phyloP scores from a whole-genome alignment of 2,113 vertebrate genomes.

The Ornithorhynchus anatinus region DNA sequence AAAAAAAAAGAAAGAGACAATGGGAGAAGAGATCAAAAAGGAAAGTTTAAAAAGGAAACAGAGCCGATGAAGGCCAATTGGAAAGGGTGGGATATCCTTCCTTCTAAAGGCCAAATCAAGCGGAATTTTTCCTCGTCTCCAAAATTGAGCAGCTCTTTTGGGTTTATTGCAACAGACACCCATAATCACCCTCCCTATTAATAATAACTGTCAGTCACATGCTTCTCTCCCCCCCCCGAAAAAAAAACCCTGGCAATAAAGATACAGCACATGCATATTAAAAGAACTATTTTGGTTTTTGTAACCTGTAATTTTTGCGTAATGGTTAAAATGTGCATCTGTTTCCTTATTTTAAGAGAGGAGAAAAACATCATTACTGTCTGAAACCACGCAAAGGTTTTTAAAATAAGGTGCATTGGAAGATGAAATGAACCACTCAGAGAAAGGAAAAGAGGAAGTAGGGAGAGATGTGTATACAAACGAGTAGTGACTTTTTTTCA shows the following conservation, averaged over 20 bases:
- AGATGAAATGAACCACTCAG: neutral
- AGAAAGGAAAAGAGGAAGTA: neutral
- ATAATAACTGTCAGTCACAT: conserved; percentile 23
- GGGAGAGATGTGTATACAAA: neutral
- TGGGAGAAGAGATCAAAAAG: no score
- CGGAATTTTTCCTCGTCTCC: neutral
- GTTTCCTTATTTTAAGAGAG: conserved; percentile 12
- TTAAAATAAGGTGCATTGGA: neutral
- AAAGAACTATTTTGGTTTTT: conserved; percentile 25
- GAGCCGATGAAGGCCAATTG: no score
- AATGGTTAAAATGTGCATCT: conserved; percentile 10
- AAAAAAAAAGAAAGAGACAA: no score
- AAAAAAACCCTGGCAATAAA: conserved; percentile 3
- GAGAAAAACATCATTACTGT: neutral
- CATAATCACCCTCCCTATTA: conserved; percentile 5
- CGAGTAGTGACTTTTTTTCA: neutral
- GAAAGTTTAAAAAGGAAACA: no score
- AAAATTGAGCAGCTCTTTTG: neutral
- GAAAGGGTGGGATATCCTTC: no score
- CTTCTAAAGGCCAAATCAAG: no score
- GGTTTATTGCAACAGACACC: neutral
- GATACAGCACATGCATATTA: conserved; percentile 7
- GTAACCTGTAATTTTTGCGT: conserved; percentile 38
- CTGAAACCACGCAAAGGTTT: conserved; percentile 6
- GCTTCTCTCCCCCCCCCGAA: no score